These are phyloP conservation scores for Caenorhabditis macrosperma DNA, from an alignment of 2,888 invertebrate species.

Conservation along the genomic window DNA sequence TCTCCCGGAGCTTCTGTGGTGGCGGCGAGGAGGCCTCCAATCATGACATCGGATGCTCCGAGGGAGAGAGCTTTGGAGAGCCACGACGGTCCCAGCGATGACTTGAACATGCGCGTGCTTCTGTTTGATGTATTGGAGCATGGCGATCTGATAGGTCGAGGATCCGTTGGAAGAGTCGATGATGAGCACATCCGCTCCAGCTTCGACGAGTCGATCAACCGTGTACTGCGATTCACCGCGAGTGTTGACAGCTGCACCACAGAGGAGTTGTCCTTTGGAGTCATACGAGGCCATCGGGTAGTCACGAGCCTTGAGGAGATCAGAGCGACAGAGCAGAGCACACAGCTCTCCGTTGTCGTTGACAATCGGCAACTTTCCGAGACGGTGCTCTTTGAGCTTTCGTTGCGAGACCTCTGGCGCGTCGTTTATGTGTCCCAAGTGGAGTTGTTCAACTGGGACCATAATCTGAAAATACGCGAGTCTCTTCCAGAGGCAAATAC, in stretches of 20 bases:
- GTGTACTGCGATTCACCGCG: slow-evolving; percentile 89
- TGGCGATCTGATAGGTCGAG: slow-evolving; percentile 93
- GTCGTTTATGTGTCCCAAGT: slow-evolving; percentile 86
- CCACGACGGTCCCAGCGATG: slow-evolving; percentile 98
- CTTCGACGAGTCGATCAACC: slow-evolving; percentile 87
- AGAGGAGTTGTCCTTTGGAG: slow-evolving; percentile 89
- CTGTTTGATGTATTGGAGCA: slow-evolving; percentile 92
- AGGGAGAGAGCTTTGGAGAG: slow-evolving; percentile 87
- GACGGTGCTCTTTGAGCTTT: slow-evolving; percentile 62
- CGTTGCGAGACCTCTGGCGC: slow-evolving; percentile 56
- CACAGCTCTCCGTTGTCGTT: slow-evolving; percentile 88
- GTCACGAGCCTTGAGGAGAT: slow-evolving; percentile 87
- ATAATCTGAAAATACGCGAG: slow-evolving; percentile 85
- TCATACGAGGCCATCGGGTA: slow-evolving; percentile 98
- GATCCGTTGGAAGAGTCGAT: slow-evolving; percentile 98
- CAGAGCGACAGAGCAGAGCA: slow-evolving; percentile 95
- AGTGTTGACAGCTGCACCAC: slow-evolving; percentile 95
- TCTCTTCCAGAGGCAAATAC: too few relatives aligned
- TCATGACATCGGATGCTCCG: slow-evolving; percentile 88
- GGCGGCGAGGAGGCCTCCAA: slow-evolving; percentile 97
- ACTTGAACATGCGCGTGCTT: slow-evolving; percentile 91
- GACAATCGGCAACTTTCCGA: slow-evolving; percentile 84
- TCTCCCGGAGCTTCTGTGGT: slow-evolving; percentile 99
- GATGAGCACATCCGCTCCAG: slow-evolving; percentile 96
- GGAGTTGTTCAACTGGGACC: slow-evolving; percentile 90